Base-by-base conservation (phyloP, 2,113 vertebrate species). In the Pelmatolapia mariae region DNA sequence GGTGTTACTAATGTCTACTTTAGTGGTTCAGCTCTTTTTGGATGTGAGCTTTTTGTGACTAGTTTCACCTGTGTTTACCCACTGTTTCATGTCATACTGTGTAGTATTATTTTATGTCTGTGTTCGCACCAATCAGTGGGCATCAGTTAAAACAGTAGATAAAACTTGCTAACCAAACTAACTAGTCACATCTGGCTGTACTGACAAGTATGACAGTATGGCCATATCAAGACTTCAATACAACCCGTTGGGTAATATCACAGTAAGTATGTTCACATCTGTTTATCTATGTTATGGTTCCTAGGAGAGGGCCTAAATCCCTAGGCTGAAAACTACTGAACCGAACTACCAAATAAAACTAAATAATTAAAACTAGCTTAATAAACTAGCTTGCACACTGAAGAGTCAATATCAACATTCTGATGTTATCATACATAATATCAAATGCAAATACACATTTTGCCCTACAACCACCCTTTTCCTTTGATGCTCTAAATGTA, bases 51-150 rank as follows among this genome's bases (percentile, higher is more conserved):
- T 40, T 8, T 13, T 68, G n/a, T 40, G 63, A 68, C n/a, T 68
- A 68, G 7, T 40, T 40, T 40, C n/a, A 24, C 36, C 36, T 15
- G 63, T 22, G 19, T 22, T 68, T 40, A 15, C n/a, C 3, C 1
- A 68, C 19, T 24, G n/a, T 68, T 24, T 68, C 36, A 1, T 68
- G 63, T 40, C 19, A 22, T 68, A 40, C 61, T 66, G 7, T 15
- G 36, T 40, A 68, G 36, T 68, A 0, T 15, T 40, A 15, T 0
- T 6, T 43, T 71, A 43, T 6, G 38, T 24, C 12, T 71, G n/a
- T 71, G 63, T 40, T 24, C 1, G 1, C 63, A 71, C 11, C 36
- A 15, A 71, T 15, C n/a, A 71, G 63, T 40, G 2, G 7, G 5
- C 36, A 71, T 68, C 19, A 68, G 7, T 40, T 66, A 66, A 66